A percentile compares a stretch with the other conserved stretches of the same genome.
These are phyloP conservation scores for Caenorhabditis afra DNA, from an alignment of 2,888 invertebrate species.

Conservation along the genomic window DNA sequence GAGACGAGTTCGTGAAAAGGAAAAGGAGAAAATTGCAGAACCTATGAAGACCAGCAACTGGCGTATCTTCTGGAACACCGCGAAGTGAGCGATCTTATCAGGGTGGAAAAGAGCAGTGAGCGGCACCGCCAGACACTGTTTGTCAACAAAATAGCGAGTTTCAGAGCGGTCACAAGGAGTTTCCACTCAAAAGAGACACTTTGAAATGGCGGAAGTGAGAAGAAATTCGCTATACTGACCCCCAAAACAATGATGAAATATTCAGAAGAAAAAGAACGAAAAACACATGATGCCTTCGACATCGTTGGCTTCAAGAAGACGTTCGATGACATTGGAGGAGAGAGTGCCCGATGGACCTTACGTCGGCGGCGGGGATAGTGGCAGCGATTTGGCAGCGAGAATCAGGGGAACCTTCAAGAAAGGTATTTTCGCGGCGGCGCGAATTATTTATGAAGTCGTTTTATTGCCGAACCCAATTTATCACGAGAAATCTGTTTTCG, in stretches of 20 bases:
- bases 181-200: background rate
- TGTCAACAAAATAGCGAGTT: constrained; percentile 5
- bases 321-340: constrained; percentile 13
- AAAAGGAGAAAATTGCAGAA: constrained; percentile 16
- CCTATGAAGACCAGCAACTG: constrained; percentile 58
- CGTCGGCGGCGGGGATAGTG: background rate
- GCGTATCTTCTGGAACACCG: constrained; percentile 52
- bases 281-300: background rate
- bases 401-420: constrained; percentile 41
- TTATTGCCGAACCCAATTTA: too few species aligned
- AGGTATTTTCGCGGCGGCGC: constrained; percentile 1
- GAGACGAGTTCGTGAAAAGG: too few species aligned
- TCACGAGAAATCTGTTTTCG: background rate
- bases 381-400: constrained; percentile 11
- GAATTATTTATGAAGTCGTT: background rate
- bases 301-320: background rate
- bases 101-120: constrained; percentile 40
- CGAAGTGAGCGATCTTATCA: constrained; percentile 43
- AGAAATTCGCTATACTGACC: background rate
- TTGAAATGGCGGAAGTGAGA: constrained; percentile 12
- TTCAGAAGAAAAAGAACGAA: constrained; percentile 1
- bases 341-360: constrained; percentile 41
- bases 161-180: background rate
- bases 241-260: background rate
- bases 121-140: constrained; percentile 1